phyloP scores from a whole-genome alignment of 1,140 invertebrate species.

The Caenorhabditis briggsae region DNA sequence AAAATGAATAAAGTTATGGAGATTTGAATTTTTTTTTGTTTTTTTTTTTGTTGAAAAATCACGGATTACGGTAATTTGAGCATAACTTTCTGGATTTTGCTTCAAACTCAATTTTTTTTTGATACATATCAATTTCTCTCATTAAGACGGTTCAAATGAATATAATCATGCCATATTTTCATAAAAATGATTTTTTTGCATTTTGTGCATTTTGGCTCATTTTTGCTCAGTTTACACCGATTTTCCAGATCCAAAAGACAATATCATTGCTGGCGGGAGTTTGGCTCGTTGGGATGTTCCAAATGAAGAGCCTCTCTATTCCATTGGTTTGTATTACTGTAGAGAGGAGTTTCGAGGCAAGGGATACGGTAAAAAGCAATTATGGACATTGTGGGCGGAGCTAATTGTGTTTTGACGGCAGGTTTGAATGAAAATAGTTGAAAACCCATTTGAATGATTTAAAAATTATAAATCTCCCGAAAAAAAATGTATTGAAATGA shows the following conservation, averaged over 20 bases:
- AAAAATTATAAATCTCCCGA: not conserved
- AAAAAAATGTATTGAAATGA: not conserved
- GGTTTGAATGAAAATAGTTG: too few relatives aligned
- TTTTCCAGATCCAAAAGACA: not conserved
- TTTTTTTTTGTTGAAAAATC: too few relatives aligned
- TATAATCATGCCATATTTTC: not conserved
- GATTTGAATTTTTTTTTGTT: too few relatives aligned
- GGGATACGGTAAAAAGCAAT: not conserved
- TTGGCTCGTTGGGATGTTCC: not conserved
- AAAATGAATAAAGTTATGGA: too few relatives aligned
- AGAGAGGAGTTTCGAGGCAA: not conserved
- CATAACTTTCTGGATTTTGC: not conserved
- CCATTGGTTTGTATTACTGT: not conserved
- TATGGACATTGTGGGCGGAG: conserved; percentile 10
- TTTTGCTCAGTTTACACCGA: too few relatives aligned
- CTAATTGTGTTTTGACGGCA: conserved; percentile 24
- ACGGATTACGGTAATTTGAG: not conserved
- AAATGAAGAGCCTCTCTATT: not conserved
- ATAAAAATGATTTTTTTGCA: not conserved
- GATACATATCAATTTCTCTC: not conserved
- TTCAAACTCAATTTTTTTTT: not conserved
- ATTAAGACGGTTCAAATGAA: not conserved
- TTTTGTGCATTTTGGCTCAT: not conserved
- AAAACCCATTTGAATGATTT: too few relatives aligned
- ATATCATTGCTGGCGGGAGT: not conserved